Percentiles rank a stretch among this genome's conserved stretches.
phyloP scores from a whole-genome alignment of 2,113 vertebrate species.

The Chroicocephalus ridibundus region DNA sequence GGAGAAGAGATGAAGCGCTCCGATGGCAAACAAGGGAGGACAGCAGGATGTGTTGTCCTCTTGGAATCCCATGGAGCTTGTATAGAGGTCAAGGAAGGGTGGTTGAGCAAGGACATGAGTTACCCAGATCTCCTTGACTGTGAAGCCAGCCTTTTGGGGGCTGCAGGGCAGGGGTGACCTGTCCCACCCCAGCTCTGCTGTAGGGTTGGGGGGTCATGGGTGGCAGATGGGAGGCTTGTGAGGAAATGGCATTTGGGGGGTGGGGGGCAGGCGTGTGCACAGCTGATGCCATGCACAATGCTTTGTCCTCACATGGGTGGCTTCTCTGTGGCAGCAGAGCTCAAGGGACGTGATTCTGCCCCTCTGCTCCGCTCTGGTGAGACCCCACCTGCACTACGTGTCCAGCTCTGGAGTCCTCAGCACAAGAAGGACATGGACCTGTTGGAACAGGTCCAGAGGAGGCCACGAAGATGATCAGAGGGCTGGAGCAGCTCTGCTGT shows the following conservation, averaged over 20 bases:
- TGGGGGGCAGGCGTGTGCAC: accelerated
- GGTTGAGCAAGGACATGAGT: not conserved
- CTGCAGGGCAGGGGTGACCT: not conserved
- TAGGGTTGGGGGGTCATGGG: too few species aligned
- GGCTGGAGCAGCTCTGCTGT: too few species aligned
- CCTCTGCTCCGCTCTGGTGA: too few species aligned
- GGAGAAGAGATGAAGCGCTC: not conserved
- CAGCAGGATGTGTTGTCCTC: not conserved
- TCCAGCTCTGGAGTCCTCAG: too few species aligned
- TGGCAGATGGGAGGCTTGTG: not conserved
- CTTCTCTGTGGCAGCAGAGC: not conserved
- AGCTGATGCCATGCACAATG: not conserved
- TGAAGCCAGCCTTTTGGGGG: not conserved
- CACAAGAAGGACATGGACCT: too few species aligned
- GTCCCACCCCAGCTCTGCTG: not conserved
- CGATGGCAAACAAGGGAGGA: not conserved
- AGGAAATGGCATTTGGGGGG: not conserved
- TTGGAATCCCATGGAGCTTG: not conserved
- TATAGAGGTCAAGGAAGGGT: not conserved
- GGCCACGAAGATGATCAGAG: too few species aligned
- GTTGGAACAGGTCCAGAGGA: too few species aligned
- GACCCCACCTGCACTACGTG: too few species aligned
- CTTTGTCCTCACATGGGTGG: not conserved
- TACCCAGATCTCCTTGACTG: not conserved
- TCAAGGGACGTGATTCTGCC: too few species aligned